Percentiles rank a stretch among this genome's conserved stretches.
Evolutionary conservation across 2,888 invertebrate species (phyloP).

Genomic region (Tethea ocularis): DNA sequence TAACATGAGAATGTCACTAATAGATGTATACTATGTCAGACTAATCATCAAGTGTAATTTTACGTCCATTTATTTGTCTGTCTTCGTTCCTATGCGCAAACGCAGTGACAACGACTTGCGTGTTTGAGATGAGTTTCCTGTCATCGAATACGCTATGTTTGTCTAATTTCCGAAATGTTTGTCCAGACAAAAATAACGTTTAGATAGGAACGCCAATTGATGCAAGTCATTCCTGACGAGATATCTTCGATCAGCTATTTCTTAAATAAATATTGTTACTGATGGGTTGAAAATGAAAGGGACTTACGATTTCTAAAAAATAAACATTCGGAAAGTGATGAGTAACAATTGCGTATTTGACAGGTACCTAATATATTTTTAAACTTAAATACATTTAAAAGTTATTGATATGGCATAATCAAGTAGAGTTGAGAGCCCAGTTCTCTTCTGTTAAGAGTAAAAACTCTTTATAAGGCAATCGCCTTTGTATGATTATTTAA

Average conservation of each 20-base stretch:
- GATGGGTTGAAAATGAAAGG: conserved; percentile 22
- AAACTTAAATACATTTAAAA: too few species aligned
- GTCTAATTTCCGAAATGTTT: conserved; percentile 68
- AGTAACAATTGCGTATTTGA: neutral
- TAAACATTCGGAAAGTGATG: conserved; percentile 4
- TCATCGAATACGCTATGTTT: conserved; percentile 52
- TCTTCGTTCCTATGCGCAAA: conserved; percentile 16
- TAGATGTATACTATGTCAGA: conserved; percentile 29
- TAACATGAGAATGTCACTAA: conserved; percentile 33
- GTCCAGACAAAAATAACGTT: conserved; percentile 53
- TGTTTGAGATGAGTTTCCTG: conserved; percentile 57
- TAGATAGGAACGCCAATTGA: conserved; percentile 58
- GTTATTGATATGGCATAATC: too few species aligned
- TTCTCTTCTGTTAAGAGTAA: too few species aligned
- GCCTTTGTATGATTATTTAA: too few species aligned
- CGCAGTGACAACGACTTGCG: conserved; percentile 47
- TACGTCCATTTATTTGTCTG: conserved; percentile 40
- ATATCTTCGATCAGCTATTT: conserved; percentile 27
- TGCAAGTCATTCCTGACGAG: conserved; percentile 62
- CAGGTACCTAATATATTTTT: neutral
- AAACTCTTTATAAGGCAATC: too few species aligned
- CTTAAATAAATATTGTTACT: conserved; percentile 29
- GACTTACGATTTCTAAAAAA: conserved; percentile 43
- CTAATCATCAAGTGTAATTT: conserved; percentile 35
- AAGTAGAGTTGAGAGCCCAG: too few species aligned